A percentile compares a stretch with the other conserved stretches of the same genome.
Conservation (phyloP, 2,888 invertebrate species). For the Andrena minutula region DNA sequence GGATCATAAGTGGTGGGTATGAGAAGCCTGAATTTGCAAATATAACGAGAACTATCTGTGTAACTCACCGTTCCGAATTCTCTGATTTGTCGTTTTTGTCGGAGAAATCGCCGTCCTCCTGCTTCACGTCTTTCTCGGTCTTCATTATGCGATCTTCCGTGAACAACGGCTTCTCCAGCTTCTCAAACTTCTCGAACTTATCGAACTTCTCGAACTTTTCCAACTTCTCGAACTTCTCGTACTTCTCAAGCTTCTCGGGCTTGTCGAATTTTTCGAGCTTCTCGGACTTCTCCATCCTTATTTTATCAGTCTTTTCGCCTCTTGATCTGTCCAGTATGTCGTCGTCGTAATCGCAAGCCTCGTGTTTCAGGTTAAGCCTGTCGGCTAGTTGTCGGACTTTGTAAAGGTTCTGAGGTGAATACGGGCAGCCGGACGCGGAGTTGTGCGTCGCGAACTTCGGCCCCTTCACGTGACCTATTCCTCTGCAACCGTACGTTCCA, state of each 20-base stretch:
- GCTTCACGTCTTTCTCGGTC: slow-evolving; percentile 78
- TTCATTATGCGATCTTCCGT: slow-evolving; percentile 77
- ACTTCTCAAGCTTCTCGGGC: slow-evolving; percentile 71
- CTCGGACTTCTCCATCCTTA: slow-evolving; percentile 78
- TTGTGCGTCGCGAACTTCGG: slow-evolving; percentile 91
- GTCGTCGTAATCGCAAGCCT: slow-evolving; percentile 81
- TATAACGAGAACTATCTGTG: slow-evolving; percentile 12
- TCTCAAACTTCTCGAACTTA: slow-evolving; percentile 75
- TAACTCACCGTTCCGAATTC: slow-evolving; percentile 78
- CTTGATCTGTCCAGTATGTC: slow-evolving; percentile 77
- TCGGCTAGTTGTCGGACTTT: slow-evolving; percentile 85
- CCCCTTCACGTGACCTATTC: slow-evolving; percentile 94
- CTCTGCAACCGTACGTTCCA: slow-evolving; percentile 94
- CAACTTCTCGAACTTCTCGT: slow-evolving; percentile 67
- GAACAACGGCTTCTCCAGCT: slow-evolving; percentile 67
- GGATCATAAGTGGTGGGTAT: slow-evolving; percentile 11
- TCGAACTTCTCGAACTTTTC: slow-evolving; percentile 80
- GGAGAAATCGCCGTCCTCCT: slow-evolving; percentile 80
- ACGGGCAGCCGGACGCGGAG: slow-evolving; percentile 91
- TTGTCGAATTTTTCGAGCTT: slow-evolving; percentile 73
- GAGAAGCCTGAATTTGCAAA: slow-evolving; percentile 1
- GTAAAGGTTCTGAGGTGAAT: slow-evolving; percentile 87
- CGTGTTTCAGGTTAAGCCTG: slow-evolving; percentile 85
- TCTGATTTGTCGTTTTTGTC: slow-evolving; percentile 80
- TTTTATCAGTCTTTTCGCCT: slow-evolving; percentile 79